Conservation (phyloP, 2,797 vertebrate genomes). For the Malurus leucopterus region DNA sequence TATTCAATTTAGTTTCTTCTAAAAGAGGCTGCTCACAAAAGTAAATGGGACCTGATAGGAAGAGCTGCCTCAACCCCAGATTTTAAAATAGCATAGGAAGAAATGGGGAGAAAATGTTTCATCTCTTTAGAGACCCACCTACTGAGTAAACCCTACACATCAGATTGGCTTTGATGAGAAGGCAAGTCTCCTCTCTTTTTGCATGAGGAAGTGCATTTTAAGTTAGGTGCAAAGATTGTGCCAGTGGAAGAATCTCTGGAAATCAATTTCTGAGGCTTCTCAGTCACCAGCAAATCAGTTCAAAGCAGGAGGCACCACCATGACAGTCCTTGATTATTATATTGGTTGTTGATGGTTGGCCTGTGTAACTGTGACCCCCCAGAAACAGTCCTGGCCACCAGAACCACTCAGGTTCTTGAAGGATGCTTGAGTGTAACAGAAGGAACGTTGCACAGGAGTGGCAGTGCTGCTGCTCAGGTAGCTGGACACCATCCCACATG, state of each 20-base stretch:
- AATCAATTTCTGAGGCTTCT: not conserved
- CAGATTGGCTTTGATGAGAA: not conserved
- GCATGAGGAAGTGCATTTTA: not conserved
- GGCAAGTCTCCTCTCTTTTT: not conserved
- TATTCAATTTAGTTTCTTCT: not conserved
- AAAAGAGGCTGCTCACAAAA: not conserved
- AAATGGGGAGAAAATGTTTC: not conserved
- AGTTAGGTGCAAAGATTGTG: not conserved
- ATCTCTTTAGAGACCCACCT: not conserved
- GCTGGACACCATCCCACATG: rapidly evolving
- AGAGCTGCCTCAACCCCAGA: not conserved
- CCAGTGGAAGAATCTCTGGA: not conserved
- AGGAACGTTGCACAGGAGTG: not conserved
- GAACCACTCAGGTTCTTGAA: not conserved
- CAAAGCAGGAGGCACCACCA: not conserved
- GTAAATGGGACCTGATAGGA: not conserved
- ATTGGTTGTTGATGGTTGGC: not conserved
- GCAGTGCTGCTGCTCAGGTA: not conserved
- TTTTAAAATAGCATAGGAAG: not conserved
- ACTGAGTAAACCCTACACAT: rapidly evolving
- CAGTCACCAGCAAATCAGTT: not conserved
- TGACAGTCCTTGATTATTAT: not conserved
- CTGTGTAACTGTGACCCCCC: not conserved
- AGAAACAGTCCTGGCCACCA: not conserved
- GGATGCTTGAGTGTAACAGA: not conserved